A percentile compares a stretch with the other conserved stretches of the same genome.
phyloP scores from a whole-genome alignment of 2,888 invertebrate genomes.

The Drosophila seclusa region DNA sequence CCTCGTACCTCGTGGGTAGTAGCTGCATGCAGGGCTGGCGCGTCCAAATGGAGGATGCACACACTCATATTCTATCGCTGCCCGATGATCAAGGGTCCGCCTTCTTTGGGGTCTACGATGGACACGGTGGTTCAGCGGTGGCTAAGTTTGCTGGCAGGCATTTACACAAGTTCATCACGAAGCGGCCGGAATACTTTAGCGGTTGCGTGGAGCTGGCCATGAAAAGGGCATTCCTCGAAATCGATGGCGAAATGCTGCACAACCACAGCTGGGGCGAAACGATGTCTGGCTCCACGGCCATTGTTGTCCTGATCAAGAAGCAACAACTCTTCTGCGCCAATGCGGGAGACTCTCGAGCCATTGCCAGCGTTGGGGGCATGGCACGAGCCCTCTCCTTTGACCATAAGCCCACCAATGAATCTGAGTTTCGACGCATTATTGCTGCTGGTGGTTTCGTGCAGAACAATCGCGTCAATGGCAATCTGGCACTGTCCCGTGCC shows the following conservation, averaged over 20 bases:
- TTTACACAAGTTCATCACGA: conserved; percentile 95
- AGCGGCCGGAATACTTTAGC: conserved; percentile 92
- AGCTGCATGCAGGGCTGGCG: conserved; percentile 99
- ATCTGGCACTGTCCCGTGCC: conserved; percentile 97
- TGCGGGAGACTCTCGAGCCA: conserved; percentile 98
- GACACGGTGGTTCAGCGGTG: conserved; percentile 91
- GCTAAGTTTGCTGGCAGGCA: conserved; percentile 98
- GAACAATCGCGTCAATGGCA: conserved; percentile 98
- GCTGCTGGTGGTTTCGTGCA: conserved; percentile 99
- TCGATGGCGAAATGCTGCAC: conserved; percentile 96
- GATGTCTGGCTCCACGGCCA: conserved; percentile 98
- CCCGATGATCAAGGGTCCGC: conserved; percentile 96
- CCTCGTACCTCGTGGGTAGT: conserved; percentile 90
- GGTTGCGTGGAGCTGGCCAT: conserved; percentile 92
- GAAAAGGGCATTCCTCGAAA: conserved; percentile 93
- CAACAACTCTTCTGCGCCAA: conserved; percentile 96
- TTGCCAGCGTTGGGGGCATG: conserved; percentile 93
- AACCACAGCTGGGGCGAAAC: conserved; percentile 95
- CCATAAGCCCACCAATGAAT: conserved; percentile 97
- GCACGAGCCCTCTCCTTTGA: conserved; percentile 92
- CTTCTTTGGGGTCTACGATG: conserved; percentile 97
- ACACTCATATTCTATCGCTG: conserved; percentile 96
- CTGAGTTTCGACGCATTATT: conserved; percentile 93
- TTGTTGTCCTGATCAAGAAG: conserved; percentile 93
- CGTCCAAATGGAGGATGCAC: conserved; percentile 99